Conservation (phyloP, 2,113 vertebrate species). For the Chinchilla lanigera region DNA sequence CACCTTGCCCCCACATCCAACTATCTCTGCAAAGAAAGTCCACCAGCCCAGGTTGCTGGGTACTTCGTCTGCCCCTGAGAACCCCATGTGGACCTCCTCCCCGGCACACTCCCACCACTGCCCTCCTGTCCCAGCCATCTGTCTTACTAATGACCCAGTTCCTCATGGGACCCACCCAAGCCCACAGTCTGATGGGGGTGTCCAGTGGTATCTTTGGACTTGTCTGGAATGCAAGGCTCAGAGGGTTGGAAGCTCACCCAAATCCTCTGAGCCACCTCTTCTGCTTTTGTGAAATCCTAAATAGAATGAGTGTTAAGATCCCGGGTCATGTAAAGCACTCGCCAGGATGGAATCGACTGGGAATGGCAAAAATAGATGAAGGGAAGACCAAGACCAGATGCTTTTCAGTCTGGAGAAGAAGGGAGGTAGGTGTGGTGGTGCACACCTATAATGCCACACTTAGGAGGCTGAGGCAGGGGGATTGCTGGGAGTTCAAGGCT, state of each 20-base stretch:
- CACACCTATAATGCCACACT: too few relatives aligned
- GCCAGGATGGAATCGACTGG: not conserved
- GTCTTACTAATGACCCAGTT: not conserved
- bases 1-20: not conserved
- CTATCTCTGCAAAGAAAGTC: slow-evolving; percentile 1
- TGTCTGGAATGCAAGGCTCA: not conserved
- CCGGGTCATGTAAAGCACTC: accelerated
- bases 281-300: not conserved
- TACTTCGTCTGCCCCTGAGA: not conserved
- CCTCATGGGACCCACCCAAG: not conserved
- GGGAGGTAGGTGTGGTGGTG: too few relatives aligned
- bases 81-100: not conserved
- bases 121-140: not conserved
- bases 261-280: not conserved
- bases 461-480: too few relatives aligned
- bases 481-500: too few relatives aligned
- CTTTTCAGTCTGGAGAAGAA: not conserved
- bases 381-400: not conserved
- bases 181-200: accelerated
- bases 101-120: not conserved
- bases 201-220: accelerated
- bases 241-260: not conserved
- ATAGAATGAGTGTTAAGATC: not conserved
- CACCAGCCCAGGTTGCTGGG: not conserved
- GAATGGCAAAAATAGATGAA: not conserved